Percentiles rank a stretch among this genome's conserved stretches.
phyloP scores from a whole-genome alignment of 1,140 invertebrate genomes.

The Fopius arisanus region DNA sequence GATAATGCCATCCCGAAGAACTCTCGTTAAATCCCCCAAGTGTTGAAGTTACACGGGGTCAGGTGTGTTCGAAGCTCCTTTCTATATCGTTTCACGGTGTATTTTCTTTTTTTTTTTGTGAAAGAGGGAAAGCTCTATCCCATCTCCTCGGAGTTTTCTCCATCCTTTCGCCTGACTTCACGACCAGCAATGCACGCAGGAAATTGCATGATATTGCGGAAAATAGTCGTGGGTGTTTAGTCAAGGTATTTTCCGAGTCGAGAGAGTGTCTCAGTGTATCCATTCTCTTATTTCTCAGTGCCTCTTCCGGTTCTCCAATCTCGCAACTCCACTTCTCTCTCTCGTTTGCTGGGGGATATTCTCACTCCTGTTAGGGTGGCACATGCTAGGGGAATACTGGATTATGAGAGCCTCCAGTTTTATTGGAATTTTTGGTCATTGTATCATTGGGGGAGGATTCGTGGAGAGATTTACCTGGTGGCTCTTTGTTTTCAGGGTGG shows the following conservation, averaged over 20 bases:
- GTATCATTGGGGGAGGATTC: background rate
- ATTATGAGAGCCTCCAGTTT: background rate
- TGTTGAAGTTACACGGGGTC: conserved; percentile 33
- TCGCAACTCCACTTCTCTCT: background rate
- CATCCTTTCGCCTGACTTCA: background rate
- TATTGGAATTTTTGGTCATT: background rate
- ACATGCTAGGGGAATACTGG: background rate
- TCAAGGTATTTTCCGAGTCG: background rate
- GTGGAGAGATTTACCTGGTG: background rate
- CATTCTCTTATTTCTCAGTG: background rate
- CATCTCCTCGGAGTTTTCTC: background rate
- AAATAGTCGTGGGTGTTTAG: conserved; percentile 20
- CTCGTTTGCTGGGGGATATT: background rate
- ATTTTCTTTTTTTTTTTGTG: background rate
- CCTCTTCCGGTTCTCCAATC: background rate
- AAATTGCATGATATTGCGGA: conserved; percentile 26
- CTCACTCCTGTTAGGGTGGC: background rate
- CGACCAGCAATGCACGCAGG: background rate
- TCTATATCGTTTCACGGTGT: background rate
- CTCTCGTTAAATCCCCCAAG: conserved; percentile 34
- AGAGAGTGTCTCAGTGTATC: background rate
- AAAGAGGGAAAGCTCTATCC: background rate
- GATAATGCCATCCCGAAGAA: conserved; percentile 28
- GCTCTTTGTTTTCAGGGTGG: background rate
- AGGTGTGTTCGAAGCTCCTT: conserved; percentile 10